Evolutionary conservation across 2,113 vertebrate genomes (phyloP).

Genomic region (Cyprichromis sp.): DNA sequence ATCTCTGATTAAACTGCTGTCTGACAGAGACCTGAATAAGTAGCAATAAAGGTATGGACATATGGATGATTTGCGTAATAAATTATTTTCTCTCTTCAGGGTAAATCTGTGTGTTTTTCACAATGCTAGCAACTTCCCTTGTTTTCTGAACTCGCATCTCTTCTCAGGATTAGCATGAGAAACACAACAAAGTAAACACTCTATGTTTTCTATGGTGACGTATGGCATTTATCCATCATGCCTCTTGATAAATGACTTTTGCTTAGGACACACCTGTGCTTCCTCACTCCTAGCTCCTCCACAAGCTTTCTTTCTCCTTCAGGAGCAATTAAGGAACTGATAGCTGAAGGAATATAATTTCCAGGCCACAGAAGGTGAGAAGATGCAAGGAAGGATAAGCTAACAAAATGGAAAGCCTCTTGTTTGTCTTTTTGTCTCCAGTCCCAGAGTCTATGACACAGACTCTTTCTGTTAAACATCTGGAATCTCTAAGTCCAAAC

Average conservation of each 20-base stretch:
- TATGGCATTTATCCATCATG: neutral
- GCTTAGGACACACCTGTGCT: neutral
- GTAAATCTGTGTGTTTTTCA: neutral
- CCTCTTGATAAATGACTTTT: neutral
- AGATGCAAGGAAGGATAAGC: neutral
- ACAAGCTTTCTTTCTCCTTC: neutral
- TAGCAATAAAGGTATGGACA: neutral
- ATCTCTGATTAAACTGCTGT: neutral
- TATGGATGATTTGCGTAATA: neutral
- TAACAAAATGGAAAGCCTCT: neutral
- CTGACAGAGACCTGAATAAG: neutral
- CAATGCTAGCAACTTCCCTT: neutral
- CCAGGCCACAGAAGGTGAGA: neutral
- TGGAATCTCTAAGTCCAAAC: neutral
- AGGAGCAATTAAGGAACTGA: neutral
- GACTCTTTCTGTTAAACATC: neutral
- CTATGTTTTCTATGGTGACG: rapidly evolving
- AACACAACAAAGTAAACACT: neutral
- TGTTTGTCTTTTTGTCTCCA: neutral
- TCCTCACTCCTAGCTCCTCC: neutral
- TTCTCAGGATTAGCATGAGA: neutral
- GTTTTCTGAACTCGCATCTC: neutral
- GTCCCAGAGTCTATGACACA: neutral
- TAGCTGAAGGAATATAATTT: neutral
- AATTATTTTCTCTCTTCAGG: neutral